These are phyloP conservation scores for Oreochromis grahami DNA, from an alignment of 2,797 vertebrate species.

Conservation along the genomic window DNA sequence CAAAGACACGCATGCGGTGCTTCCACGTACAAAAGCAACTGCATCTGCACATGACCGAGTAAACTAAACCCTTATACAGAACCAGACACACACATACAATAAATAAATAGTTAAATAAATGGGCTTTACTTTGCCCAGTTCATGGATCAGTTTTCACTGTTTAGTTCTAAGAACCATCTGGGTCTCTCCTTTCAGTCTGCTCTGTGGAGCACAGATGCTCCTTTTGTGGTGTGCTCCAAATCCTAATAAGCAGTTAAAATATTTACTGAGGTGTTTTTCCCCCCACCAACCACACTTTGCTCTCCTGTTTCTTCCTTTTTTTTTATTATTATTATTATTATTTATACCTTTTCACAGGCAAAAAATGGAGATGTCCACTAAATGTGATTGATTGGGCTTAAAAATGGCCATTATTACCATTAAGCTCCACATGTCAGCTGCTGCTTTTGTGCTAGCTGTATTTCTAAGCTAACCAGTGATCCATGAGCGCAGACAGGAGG, in stretches of 20 bases:
- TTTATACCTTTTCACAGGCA: constrained; percentile 98
- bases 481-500: constrained; percentile 94
- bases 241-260: constrained; percentile 99
- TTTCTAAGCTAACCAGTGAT: constrained; percentile 99
- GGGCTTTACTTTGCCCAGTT: constrained; percentile 65
- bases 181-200: constrained; percentile 82
- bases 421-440: constrained; percentile 95
- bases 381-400: constrained; percentile 99
- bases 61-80: constrained; percentile 10
- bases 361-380: constrained; percentile 99
- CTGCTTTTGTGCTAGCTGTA: constrained; percentile 92
- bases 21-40: constrained; percentile 38
- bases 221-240: constrained; percentile 91
- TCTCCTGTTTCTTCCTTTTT: constrained; percentile 70
- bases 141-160: constrained; percentile 78
- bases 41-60: constrained; percentile 4
- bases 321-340: constrained; percentile 88
- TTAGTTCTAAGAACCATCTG: constrained; percentile 90
- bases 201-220: constrained; percentile 91
- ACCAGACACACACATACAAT: constrained; percentile 48
- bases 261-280: constrained; percentile 89
- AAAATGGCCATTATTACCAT: constrained; percentile 99
- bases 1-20: constrained; percentile 40
- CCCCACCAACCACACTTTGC: constrained; percentile 48
- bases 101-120: constrained; percentile 76